Conservation (phyloP, 2,113 vertebrate genomes). For the Rhizomys pruinosus region DNA sequence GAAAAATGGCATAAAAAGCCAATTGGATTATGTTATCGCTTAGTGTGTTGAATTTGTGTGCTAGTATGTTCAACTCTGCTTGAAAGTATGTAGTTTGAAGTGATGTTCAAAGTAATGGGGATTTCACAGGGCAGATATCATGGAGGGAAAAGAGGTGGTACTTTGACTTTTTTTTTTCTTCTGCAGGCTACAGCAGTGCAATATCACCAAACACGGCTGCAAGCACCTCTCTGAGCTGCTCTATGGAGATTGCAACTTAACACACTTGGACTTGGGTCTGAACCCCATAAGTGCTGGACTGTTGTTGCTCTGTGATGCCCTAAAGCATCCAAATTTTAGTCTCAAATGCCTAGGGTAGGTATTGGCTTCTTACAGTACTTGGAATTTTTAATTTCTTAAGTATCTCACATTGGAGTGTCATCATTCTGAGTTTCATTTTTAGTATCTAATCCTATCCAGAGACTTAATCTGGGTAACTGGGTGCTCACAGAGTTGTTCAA, state of each 20-base stretch:
- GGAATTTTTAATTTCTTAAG: not conserved
- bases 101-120: not conserved
- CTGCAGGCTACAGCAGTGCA: conserved; percentile 36
- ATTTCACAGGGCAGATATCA: fast-evolving
- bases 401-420: not conserved
- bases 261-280: not conserved
- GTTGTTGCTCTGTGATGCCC: not conserved
- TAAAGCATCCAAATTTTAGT: conserved; percentile 3
- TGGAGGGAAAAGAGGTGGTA: fast-evolving
- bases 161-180: no score
- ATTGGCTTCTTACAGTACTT: no score
- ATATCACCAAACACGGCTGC: not conserved
- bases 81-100: not conserved
- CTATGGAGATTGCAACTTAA: not conserved
- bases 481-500: not conserved
- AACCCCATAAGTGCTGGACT: not conserved
- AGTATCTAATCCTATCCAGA: not conserved
- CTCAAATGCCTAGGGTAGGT: conserved; percentile 7
- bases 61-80: fast-evolving
- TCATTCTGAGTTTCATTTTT: not conserved
- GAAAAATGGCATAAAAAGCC: not conserved
- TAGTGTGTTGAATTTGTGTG: not conserved
- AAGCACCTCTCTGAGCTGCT: not conserved
- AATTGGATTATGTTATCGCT: not conserved
- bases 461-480: not conserved